These are phyloP conservation scores for Vulpes lagopus DNA, from an alignment of 2,113 vertebrate genomes.

Conservation along the genomic window DNA sequence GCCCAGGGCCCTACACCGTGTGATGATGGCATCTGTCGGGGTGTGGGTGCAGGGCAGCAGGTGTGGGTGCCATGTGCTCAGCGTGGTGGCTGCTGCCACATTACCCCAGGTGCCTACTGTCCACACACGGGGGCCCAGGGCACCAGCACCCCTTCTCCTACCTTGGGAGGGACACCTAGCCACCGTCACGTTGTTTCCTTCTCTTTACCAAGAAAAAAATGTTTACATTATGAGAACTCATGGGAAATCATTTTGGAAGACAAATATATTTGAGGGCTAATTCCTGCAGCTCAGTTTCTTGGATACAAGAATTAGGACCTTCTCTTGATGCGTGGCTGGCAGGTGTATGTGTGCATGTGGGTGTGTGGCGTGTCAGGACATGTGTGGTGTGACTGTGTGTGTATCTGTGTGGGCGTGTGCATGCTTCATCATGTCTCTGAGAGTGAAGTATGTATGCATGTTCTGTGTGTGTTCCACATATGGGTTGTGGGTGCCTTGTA, in stretches of 20 bases:
- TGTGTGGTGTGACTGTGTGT: not conserved
- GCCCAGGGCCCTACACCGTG: not conserved
- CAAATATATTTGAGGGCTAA: not conserved
- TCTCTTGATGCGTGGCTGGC: too few species aligned
- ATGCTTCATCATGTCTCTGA: not conserved
- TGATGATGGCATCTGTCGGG: not conserved
- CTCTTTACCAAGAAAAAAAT: not conserved
- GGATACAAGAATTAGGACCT: too few species aligned
- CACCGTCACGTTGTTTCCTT: not conserved
- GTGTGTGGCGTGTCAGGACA: not conserved
- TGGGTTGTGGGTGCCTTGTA: fast-evolving
- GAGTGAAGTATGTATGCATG: not conserved
- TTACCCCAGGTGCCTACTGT: not conserved
- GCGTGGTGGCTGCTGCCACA: not conserved
- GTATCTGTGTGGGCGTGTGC: not conserved
- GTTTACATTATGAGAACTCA: not conserved
- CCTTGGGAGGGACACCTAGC: not conserved
- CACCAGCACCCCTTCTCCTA: too few species aligned
- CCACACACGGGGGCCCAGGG: not conserved
- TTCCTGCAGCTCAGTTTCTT: not conserved
- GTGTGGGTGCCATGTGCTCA: not conserved
- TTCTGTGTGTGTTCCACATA: not conserved
- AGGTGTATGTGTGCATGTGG: too few species aligned
- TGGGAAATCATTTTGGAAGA: not conserved
- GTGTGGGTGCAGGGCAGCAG: fast-evolving